Evolutionary conservation across 2,888 invertebrate species (phyloP).

Genomic region (Standfussiana lucernea): DNA sequence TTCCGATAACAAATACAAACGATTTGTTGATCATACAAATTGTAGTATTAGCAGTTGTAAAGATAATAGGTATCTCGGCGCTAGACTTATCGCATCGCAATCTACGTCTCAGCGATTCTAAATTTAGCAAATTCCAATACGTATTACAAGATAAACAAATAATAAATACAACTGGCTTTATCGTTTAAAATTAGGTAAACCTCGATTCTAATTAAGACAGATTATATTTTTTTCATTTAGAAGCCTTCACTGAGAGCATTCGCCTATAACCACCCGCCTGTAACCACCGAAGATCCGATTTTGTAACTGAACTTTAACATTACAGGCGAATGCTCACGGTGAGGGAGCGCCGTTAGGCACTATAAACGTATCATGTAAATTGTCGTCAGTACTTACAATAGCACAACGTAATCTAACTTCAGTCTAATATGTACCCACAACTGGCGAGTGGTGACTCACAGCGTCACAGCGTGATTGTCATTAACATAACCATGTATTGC

Average conservation of each 20-base stretch:
- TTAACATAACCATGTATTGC: too few relatives aligned
- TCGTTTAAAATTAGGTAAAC: too few relatives aligned
- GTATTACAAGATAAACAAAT: neutral
- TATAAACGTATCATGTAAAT: too few relatives aligned
- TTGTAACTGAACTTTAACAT: too few relatives aligned
- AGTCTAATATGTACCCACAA: neutral
- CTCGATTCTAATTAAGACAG: neutral
- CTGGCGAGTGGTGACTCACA: neutral
- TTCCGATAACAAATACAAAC: conserved; percentile 16
- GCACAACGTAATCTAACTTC: neutral
- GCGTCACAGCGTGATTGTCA: too few relatives aligned
- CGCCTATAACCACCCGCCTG: too few relatives aligned
- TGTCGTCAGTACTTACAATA: neutral
- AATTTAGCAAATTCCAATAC: neutral
- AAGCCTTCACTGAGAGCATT: too few relatives aligned
- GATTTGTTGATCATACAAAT: conserved; percentile 38
- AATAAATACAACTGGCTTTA: neutral
- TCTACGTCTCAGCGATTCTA: conserved; percentile 7
- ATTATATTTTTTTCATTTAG: too few relatives aligned
- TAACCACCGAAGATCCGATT: too few relatives aligned
- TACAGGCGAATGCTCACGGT: too few relatives aligned
- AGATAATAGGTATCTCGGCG: conserved; percentile 11
- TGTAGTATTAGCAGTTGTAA: conserved; percentile 17
- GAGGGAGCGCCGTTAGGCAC: too few relatives aligned
- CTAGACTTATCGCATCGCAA: neutral